Base-by-base conservation (phyloP, 2,797 vertebrate species). In the Leptodactylus fallax region DNA sequence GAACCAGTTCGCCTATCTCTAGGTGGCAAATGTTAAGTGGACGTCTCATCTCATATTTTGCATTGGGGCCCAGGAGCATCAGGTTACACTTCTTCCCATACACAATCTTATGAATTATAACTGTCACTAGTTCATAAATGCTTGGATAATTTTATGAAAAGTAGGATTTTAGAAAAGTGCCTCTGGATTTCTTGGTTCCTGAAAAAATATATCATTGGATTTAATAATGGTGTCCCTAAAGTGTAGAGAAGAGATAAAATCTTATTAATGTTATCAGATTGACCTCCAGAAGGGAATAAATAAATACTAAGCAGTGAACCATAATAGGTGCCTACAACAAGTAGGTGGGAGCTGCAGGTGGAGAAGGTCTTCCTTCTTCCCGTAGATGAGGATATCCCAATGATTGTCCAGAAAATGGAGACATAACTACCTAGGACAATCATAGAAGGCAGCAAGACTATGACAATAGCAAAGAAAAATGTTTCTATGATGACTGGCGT, bases 341-440 rank as follows among this genome's bases (percentile, higher is more conserved):
- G 49, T 11, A 87, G 53, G n/a, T 87, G 86, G 9, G 86, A 87
- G 74, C 81, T 87, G n/a, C 81, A 87, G 25, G 86, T 83, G 8
- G 81, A 87, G 21, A 87, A 87, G 14, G 81, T 58, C 78, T 78
- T 87, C 58, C 56, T n/a, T 65, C 81, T 78, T 6, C 86, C 81
- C 7, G 11, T 78, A 14, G 60, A 63, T 17, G 86, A 87, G 3
- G 81, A 13, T 36, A 87, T 83, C 7, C 72, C 36, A 51, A 83
- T 51, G 7, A 87, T 83, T 14, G 86, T 83, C 49, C 4, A 23
- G 6, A 55, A 78, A 9, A 87, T 87, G 27, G 23, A 47, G 16
- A 79, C n/a, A 60, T 87, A 87, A 9, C 63, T 87, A 23, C 47
- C 47, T 12, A 83, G 53, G 1, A 81, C 63, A 56, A 63, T 60